Evolutionary conservation across 2,113 vertebrate species (phyloP).

Genomic region (Nesogale talazaci): DNA sequence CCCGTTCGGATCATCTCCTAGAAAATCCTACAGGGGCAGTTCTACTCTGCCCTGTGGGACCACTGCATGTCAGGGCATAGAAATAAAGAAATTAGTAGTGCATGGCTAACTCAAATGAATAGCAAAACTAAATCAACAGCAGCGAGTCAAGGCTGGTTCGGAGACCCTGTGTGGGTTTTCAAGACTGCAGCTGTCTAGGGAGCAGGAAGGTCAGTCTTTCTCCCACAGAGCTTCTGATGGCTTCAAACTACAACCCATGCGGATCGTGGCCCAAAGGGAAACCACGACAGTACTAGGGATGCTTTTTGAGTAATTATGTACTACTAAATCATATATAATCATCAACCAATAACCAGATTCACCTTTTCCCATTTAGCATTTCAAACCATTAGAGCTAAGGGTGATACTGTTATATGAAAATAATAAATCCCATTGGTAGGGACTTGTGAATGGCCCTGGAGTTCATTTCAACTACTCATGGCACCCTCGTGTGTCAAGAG

Average conservation of each 20-base stretch:
- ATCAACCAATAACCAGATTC: neutral
- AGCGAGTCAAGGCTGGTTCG: too few species aligned
- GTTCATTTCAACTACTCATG: neutral
- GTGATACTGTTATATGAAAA: neutral
- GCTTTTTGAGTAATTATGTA: neutral
- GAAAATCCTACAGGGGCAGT: neutral
- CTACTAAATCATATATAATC: neutral
- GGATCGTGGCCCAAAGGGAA: too few species aligned
- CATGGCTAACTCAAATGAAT: neutral
- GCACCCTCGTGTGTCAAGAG: neutral
- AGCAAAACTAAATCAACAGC: too few species aligned
- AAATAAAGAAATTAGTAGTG: constrained; percentile 31
- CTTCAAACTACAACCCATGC: too few species aligned
- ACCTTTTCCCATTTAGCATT: constrained; percentile 30
- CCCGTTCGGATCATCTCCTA: neutral
- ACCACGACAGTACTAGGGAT: too few species aligned
- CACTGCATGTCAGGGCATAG: neutral
- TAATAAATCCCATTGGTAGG: neutral
- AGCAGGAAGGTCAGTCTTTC: too few species aligned
- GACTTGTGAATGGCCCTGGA: neutral
- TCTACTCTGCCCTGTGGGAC: neutral
- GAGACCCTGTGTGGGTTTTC: too few species aligned
- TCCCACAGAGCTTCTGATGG: too few species aligned
- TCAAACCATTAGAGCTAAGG: constrained; percentile 28
- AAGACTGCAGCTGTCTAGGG: too few species aligned